Base-by-base conservation (phyloP, 2,113 vertebrate genomes). In the Eulemur rufifrons region DNA sequence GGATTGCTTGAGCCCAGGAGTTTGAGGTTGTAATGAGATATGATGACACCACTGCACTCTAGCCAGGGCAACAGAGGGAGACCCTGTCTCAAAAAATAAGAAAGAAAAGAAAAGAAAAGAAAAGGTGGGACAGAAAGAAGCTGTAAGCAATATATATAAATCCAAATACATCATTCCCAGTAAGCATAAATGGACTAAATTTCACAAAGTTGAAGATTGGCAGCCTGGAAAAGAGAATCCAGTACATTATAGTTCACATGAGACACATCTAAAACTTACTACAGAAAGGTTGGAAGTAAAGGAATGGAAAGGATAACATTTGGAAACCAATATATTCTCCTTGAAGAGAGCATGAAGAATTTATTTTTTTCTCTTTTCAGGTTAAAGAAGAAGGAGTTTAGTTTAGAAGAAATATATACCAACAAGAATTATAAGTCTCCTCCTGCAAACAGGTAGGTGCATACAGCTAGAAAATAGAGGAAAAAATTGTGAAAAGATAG, bases 331-430 rank as follows among this genome's bases (percentile, higher is more conserved):
- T 69, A 42, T 92, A 39, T 23, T 14, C 39, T 85, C 29, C 87
- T 32, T 61, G n/a, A 64, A 63, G 50, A 89, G 20, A 78, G 6
- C 23, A 8, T 18, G 23, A 80, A 68, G 8, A 82, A 84, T 86
- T 93, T 95, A n/a, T 96, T 94, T 47, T n/a, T 90, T 87, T 98
- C 20, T 95, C 14, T 85, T 98, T 98, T 88, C 96, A 99, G 99
- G 97, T 97, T 99, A 97, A 99, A 99, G 98, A 99, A 99, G 98
- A 99, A 99, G 95, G 99, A 99, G 97, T 99, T 99, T 98, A 99
- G 99, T 98, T 98, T 99, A 98, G 99, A 99, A 98, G 99, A 99
- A 98, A 99, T 99, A 97, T 99, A 99, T 96, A 99, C 99, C 90
- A 99, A 99, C 98, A 99, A 99, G 98, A 99, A 99, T 98, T 99